A percentile compares a stretch with the other conserved stretches of the same genome.
phyloP scores from a whole-genome alignment of 1,140 invertebrate genomes.

The Drosophila littoralis region DNA sequence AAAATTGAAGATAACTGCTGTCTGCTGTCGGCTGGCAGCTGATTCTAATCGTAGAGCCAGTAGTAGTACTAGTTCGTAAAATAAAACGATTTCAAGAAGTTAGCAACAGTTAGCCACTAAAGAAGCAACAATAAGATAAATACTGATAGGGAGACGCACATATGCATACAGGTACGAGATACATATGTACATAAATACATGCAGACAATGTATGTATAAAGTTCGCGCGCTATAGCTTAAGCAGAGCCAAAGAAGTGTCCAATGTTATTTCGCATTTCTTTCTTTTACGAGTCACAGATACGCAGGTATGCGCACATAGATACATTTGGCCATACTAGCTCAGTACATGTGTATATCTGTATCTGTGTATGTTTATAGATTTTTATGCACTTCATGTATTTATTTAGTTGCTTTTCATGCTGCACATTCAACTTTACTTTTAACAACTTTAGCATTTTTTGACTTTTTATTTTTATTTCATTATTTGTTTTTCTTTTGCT shows the following conservation, averaged over 20 bases:
- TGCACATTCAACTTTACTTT: slow-evolving; percentile 36
- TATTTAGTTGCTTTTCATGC: slow-evolving; percentile 33
- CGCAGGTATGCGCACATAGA: background rate
- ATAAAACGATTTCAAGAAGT: slow-evolving; percentile 31
- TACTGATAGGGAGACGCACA: slow-evolving; percentile 10
- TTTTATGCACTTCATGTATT: slow-evolving; percentile 20
- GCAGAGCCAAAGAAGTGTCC: slow-evolving; percentile 1
- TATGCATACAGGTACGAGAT: background rate
- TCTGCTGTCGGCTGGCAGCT: slow-evolving; percentile 3
- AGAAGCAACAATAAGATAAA: slow-evolving; percentile 13
- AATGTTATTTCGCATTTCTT: slow-evolving; percentile 22
- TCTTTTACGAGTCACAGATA: slow-evolving; percentile 3
- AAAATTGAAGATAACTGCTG: slow-evolving; percentile 22
- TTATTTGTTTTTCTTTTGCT: slow-evolving; percentile 9
- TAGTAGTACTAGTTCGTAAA: slow-evolving; percentile 16
- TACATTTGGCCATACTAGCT: slow-evolving; percentile 2
- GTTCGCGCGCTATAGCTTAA: background rate
- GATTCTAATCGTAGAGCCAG: background rate
- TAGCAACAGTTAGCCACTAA: slow-evolving; percentile 19
- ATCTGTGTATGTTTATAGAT: background rate
- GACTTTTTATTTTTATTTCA: slow-evolving; percentile 12
- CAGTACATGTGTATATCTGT: slow-evolving; percentile 9
- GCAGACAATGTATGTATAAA: background rate
- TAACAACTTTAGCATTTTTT: slow-evolving; percentile 29
- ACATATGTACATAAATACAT: background rate